Percentiles rank a stretch among this genome's conserved stretches.
Conservation (phyloP, 2,888 invertebrate genomes). For the Rotaria magnacalcarata region DNA sequence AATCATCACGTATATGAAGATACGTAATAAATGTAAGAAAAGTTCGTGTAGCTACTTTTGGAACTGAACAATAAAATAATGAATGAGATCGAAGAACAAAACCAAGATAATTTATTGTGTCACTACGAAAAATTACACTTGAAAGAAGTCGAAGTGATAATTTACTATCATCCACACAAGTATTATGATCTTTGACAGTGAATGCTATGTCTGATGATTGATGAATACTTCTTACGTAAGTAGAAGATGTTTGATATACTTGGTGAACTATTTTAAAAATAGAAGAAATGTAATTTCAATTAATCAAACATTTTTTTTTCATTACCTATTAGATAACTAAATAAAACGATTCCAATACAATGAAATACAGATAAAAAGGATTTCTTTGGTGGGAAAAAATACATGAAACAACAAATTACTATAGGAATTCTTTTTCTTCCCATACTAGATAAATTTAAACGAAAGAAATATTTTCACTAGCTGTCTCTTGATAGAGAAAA, state of each 20-base stretch:
- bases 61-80: constrained; percentile 27
- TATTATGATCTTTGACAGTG: background rate
- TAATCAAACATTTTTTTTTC: background rate
- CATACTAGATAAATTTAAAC: no score
- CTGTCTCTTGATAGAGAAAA: background rate
- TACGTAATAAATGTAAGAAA: constrained; percentile 1
- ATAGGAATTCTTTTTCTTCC: background rate
- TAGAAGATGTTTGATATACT: background rate
- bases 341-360: background rate
- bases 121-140: background rate
- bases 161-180: background rate
- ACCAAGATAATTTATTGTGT: background rate
- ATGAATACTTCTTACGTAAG: background rate
- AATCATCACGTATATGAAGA: constrained; percentile 21
- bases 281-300: no score
- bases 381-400: background rate
- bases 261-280: background rate
- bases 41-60: constrained; percentile 31
- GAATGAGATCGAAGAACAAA: background rate
- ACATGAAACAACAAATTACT: background rate
- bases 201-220: background rate
- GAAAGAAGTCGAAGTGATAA: background rate
- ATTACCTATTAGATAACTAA: background rate
- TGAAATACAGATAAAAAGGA: background rate
- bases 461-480: background rate